Conservation (phyloP, 2,113 vertebrate species). For the Chaenocephalus aceratus region DNA sequence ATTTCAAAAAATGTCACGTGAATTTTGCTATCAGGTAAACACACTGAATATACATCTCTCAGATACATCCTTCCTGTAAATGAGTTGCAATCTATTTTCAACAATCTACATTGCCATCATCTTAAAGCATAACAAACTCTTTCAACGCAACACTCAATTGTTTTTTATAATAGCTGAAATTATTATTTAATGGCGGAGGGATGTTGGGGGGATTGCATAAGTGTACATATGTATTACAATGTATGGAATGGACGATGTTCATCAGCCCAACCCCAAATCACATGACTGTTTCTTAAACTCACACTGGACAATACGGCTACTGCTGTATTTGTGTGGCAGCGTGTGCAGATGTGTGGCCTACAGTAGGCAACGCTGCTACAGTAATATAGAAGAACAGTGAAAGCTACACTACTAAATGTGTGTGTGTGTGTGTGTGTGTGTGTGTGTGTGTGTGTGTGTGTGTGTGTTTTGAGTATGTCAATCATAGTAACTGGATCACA, state of each 20-base stretch:
- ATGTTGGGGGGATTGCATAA: no score
- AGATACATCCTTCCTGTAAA: no score
- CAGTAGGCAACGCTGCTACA: not conserved
- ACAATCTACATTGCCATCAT: no score
- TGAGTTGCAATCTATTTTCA: no score
- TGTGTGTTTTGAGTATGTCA: constrained; percentile 4
- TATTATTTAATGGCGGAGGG: not conserved
- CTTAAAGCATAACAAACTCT: no score
- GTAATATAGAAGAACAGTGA: not conserved
- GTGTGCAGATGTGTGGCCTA: constrained; percentile 4
- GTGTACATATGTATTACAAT: no score
- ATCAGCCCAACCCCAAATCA: not conserved
- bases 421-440: constrained; percentile 9
- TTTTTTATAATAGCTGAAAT: not conserved
- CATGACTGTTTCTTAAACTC: constrained; percentile 20
- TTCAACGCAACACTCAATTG: no score
- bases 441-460: constrained; percentile 1
- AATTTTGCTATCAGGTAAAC: not conserved
- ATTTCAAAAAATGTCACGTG: not conserved
- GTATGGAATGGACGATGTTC: no score
- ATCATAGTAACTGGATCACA: constrained; percentile 8
- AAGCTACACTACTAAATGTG: not conserved
- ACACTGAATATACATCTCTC: not conserved
- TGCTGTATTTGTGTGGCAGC: not conserved
- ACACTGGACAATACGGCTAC: not conserved